These are phyloP conservation scores for Melanotaenia nigrans DNA, from an alignment of 2,797 vertebrate species.

Conservation along the genomic window DNA sequence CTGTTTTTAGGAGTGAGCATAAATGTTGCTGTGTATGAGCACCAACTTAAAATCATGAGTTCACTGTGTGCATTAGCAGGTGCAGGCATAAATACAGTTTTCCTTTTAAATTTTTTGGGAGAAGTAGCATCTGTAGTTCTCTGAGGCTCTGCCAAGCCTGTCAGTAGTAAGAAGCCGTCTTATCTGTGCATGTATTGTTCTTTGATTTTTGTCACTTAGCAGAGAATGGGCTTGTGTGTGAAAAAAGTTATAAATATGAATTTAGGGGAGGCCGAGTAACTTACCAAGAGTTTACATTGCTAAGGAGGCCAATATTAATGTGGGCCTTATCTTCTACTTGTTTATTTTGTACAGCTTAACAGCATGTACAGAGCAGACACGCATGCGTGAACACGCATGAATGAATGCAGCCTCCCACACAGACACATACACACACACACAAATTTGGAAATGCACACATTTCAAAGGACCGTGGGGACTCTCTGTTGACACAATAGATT, in stretches of 20 bases:
- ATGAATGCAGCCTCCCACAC: background rate
- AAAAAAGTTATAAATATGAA: background rate
- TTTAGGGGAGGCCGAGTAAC: background rate
- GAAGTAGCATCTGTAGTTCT: background rate
- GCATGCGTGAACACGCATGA: background rate
- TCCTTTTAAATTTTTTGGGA: background rate
- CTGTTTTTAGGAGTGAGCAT: background rate
- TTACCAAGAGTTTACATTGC: conserved; percentile 13
- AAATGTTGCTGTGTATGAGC: background rate
- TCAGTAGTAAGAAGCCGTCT: background rate
- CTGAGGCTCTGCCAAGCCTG: background rate
- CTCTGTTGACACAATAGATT: no score
- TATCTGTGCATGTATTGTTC: background rate
- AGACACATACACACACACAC: background rate
- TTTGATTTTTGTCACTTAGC: conserved; percentile 5
- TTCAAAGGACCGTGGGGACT: no score
- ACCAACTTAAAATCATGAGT: conserved; percentile 6
- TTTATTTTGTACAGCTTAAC: conserved; percentile 2
- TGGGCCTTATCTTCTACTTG: background rate
- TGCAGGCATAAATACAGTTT: background rate
- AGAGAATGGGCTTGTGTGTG: background rate
- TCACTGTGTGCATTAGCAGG: background rate
- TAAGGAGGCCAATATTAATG: conserved; percentile 13
- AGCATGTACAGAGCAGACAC: conserved; percentile 4
- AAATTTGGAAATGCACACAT: background rate